Conservation (phyloP, 2,113 vertebrate genomes). For the Nannospalax galili region DNA sequence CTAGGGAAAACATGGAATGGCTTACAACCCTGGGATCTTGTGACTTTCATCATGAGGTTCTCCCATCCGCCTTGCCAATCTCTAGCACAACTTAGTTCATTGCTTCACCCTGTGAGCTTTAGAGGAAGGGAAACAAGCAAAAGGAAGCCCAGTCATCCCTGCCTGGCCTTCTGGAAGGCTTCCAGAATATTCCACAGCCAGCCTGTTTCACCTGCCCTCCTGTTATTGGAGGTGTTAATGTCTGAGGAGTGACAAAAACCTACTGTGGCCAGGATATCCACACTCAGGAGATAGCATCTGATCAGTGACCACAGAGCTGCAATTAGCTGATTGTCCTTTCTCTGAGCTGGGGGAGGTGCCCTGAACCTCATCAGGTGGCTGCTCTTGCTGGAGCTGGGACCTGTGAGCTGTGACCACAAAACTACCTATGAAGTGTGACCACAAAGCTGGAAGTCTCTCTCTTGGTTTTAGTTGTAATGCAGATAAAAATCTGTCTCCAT, state of each 20-base stretch:
- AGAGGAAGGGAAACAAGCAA: not conserved
- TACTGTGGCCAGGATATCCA: not conserved
- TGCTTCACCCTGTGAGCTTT: constrained; percentile 4
- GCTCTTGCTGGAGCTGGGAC: not conserved
- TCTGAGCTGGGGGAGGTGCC: not conserved
- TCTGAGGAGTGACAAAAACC: constrained; percentile 26
- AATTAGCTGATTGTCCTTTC: constrained; percentile 44
- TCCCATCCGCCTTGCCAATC: not conserved
- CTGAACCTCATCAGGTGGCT: not conserved
- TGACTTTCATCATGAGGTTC: not conserved
- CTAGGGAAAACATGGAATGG: not conserved
- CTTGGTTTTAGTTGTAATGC: not conserved
- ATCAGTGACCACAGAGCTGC: not conserved
- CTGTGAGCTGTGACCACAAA: not conserved
- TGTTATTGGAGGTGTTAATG: not conserved
- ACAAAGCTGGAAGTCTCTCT: not conserved
- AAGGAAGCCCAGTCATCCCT: not conserved
- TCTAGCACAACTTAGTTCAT: not conserved
- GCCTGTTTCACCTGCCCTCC: not conserved
- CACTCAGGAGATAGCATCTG: constrained; percentile 53
- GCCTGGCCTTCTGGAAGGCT: constrained; percentile 23
- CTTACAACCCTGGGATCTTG: not conserved
- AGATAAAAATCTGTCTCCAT: not conserved
- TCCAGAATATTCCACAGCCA: constrained; percentile 45
- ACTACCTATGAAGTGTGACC: not conserved